A percentile compares a stretch with the other conserved stretches of the same genome.
These are phyloP conservation scores for Drosophila colorata DNA, from an alignment of 2,888 invertebrate genomes.

Conservation along the genomic window DNA sequence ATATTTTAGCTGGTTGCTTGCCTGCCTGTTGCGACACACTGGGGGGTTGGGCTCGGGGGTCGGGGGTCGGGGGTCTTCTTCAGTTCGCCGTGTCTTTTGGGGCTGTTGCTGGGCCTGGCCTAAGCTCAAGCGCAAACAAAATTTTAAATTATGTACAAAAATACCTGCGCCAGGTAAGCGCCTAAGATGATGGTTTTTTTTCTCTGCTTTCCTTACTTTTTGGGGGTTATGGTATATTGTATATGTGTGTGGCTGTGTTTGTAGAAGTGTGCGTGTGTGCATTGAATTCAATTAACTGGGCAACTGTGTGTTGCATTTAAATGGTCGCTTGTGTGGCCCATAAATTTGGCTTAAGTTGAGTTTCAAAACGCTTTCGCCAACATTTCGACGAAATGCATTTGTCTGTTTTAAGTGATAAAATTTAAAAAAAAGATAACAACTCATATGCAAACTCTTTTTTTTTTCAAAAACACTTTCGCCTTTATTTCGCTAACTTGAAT, in stretches of 20 bases:
- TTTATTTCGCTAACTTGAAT: no score
- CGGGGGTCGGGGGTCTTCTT: neutral
- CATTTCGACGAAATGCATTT: no score
- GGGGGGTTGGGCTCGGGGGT: neutral
- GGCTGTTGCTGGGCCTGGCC: conserved; percentile 30
- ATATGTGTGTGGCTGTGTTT: neutral
- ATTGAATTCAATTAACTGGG: conserved; percentile 64
- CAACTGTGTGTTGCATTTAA: conserved; percentile 56
- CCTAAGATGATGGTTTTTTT: conserved; percentile 8
- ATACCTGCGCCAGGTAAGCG: conserved; percentile 60
- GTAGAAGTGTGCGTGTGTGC: conserved; percentile 14
- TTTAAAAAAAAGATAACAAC: no score
- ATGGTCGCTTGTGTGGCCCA: conserved; percentile 23
- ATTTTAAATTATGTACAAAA: conserved; percentile 66
- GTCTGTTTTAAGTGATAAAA: no score
- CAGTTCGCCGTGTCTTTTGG: conserved; percentile 5
- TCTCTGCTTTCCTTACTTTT: neutral
- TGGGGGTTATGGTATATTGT: neutral
- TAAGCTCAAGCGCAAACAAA: conserved; percentile 71
- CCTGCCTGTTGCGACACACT: neutral
- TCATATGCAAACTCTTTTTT: no score
- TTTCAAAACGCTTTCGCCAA: neutral
- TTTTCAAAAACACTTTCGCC: no score
- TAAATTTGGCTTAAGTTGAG: neutral
- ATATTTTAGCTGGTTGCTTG: conserved; percentile 58